These are phyloP conservation scores for Athrips mouffetella DNA, from an alignment of 2,888 invertebrate species.

Conservation along the genomic window DNA sequence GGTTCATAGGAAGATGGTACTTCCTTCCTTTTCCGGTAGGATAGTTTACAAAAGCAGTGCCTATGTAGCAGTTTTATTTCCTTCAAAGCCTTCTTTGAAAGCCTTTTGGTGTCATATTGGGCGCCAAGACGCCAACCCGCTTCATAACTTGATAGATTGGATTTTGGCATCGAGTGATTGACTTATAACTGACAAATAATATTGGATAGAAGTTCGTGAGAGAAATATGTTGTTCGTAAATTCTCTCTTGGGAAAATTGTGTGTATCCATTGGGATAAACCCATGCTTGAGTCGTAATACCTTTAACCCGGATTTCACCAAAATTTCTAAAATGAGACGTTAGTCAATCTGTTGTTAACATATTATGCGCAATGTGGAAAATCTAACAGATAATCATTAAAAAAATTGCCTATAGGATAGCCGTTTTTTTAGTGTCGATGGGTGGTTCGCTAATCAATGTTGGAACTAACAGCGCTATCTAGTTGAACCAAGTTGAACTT, in stretches of 20 bases:
- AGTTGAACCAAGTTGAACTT: too few relatives aligned
- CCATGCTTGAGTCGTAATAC: neutral
- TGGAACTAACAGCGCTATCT: too few relatives aligned
- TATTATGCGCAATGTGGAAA: too few relatives aligned
- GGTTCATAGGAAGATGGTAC: too few relatives aligned
- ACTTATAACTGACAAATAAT: slow-evolving; percentile 42
- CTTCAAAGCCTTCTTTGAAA: slow-evolving; percentile 40
- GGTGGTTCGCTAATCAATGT: too few relatives aligned
- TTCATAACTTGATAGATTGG: slow-evolving; percentile 71
- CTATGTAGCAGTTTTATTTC: slow-evolving; percentile 4
- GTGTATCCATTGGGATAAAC: neutral
- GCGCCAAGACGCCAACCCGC: slow-evolving; percentile 45
- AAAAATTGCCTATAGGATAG: too few relatives aligned
- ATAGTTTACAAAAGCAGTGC: neutral
- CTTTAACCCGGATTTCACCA: too few relatives aligned
- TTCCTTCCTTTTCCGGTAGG: too few relatives aligned
- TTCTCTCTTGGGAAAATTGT: neutral
- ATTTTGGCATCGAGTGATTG: slow-evolving; percentile 50
- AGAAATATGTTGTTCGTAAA: neutral
- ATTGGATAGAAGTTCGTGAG: slow-evolving; percentile 20
- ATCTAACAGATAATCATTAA: too few relatives aligned
- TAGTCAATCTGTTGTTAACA: too few relatives aligned
- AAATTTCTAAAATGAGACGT: too few relatives aligned
- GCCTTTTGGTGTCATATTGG: slow-evolving; percentile 63
- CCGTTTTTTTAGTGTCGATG: too few relatives aligned